Percentiles rank a stretch among this genome's conserved stretches.
Conservation (phyloP, 2,888 invertebrate genomes). For the Charanyca ferruginea region DNA sequence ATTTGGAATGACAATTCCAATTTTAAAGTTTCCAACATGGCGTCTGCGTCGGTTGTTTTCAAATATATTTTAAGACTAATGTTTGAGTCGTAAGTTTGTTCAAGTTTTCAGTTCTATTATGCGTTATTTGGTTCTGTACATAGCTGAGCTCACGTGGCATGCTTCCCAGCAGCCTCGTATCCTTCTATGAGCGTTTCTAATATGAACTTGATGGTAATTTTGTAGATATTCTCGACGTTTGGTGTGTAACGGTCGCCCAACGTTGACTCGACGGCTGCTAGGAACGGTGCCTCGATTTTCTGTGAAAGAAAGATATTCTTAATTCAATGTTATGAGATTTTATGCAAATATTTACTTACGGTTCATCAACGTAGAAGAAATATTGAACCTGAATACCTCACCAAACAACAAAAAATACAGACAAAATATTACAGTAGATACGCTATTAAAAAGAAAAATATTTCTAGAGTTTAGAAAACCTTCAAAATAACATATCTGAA, state of each 20-base stretch:
- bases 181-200: slow-evolving; percentile 96
- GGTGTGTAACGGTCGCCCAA: slow-evolving; percentile 97
- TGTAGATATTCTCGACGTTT: slow-evolving; percentile 97
- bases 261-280: slow-evolving; percentile 96
- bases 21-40: slow-evolving; percentile 55
- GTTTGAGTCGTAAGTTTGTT: slow-evolving; percentile 33
- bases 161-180: slow-evolving; percentile 91
- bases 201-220: slow-evolving; percentile 97
- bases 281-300: slow-evolving; percentile 97
- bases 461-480: not conserved
- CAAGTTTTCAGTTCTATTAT: slow-evolving; percentile 46
- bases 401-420: too few relatives aligned
- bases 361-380: not conserved
- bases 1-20: slow-evolving; percentile 56
- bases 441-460: too few relatives aligned
- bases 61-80: slow-evolving; percentile 24
- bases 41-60: slow-evolving; percentile 29
- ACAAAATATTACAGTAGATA: too few relatives aligned
- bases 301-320: slow-evolving; percentile 80
- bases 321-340: not conserved
- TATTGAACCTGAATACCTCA: too few relatives aligned
- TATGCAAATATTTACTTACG: not conserved
- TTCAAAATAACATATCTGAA: not conserved
- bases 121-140: slow-evolving; percentile 48
- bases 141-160: slow-evolving; percentile 76